Percentiles rank a stretch among this genome's conserved stretches.
Evolutionary conservation across 2,113 vertebrate species (phyloP).

Genomic region (Bujurquina vittata): DNA sequence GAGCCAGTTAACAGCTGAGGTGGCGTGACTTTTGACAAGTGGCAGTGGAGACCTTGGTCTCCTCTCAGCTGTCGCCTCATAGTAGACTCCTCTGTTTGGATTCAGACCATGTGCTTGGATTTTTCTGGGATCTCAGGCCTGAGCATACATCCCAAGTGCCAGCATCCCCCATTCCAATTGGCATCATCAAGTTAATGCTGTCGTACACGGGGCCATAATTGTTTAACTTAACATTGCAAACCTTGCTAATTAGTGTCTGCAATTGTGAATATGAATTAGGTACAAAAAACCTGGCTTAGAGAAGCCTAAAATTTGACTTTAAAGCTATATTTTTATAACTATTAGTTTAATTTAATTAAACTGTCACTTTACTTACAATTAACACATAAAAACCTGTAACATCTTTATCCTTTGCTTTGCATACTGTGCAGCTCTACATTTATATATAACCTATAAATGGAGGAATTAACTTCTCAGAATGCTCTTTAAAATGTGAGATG

Average conservation of each 20-base stretch:
- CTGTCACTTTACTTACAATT: neutral
- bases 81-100: slow-evolving; percentile 56
- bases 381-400: neutral
- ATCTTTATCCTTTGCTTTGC: neutral
- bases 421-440: neutral
- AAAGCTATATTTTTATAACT: neutral
- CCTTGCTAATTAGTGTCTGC: neutral
- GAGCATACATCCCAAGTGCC: slow-evolving; percentile 27
- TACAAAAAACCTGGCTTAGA: neutral
- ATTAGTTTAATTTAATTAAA: neutral
- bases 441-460: neutral
- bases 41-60: slow-evolving; percentile 43
- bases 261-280: neutral
- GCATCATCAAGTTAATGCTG: neutral
- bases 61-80: slow-evolving; percentile 73
- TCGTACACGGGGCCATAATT: neutral
- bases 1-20: slow-evolving; percentile 73
- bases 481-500: neutral
- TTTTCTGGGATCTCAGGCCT: slow-evolving; percentile 29
- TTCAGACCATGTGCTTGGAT: slow-evolving; percentile 50
- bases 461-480: neutral
- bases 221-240: neutral
- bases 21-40: slow-evolving; percentile 67
- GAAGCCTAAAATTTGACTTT: neutral
- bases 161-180: slow-evolving; percentile 23